These are phyloP conservation scores for Eonycteris spelaea DNA, from an alignment of 2,113 vertebrate genomes.

Conservation along the genomic window DNA sequence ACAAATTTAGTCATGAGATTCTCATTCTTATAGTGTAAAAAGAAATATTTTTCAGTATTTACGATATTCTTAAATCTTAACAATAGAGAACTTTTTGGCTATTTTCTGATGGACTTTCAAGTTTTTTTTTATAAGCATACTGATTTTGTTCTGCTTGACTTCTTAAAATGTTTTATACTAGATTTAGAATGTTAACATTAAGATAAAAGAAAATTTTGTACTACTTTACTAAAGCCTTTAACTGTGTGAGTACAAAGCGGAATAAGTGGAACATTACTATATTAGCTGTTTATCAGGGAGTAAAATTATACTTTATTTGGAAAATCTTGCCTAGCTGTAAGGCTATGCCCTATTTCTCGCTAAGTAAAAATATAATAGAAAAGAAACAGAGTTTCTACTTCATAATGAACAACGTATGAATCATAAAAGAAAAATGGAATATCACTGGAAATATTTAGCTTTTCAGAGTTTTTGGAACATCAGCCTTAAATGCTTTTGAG, in stretches of 20 bases:
- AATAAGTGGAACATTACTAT: slow-evolving; percentile 31
- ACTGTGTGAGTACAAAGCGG: slow-evolving; percentile 1
- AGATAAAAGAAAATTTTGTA: neutral
- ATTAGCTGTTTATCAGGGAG: neutral
- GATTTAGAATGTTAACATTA: slow-evolving; percentile 33
- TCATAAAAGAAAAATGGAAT: slow-evolving; percentile 31
- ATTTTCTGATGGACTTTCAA: neutral
- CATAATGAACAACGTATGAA: neutral
- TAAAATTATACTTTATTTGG: slow-evolving; percentile 27
- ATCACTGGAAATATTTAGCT: slow-evolving; percentile 43
- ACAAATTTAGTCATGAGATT: slow-evolving; percentile 10
- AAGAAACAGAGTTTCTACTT: slow-evolving; percentile 37
- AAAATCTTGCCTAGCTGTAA: neutral
- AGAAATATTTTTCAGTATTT: slow-evolving; percentile 15
- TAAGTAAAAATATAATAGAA: slow-evolving; percentile 41
- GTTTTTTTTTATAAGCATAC: neutral
- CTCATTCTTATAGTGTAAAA: slow-evolving; percentile 4
- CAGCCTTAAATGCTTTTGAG: slow-evolving; percentile 30
- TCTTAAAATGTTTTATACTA: slow-evolving; percentile 20
- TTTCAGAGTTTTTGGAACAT: slow-evolving; percentile 22
- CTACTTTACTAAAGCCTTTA: slow-evolving; percentile 17
- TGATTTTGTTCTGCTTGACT: neutral
- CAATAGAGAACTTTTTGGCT: neutral
- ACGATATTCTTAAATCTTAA: slow-evolving; percentile 15
- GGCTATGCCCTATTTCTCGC: neutral